Conservation (phyloP, 2,113 vertebrate species). For the Platichthys stellatus region DNA sequence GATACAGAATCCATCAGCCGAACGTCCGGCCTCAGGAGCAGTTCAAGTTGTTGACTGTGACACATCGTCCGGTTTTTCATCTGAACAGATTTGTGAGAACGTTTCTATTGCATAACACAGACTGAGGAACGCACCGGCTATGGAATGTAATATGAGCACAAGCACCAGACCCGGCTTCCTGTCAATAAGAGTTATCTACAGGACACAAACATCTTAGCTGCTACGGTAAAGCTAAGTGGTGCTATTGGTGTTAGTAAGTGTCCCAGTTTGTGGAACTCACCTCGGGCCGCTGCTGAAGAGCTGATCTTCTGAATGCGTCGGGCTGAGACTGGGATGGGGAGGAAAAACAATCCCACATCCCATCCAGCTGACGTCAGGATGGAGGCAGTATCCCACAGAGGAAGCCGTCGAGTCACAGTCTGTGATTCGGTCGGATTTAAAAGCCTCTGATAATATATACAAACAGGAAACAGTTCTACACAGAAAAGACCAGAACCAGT, state of each 20-base stretch:
- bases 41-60: neutral
- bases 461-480: neutral
- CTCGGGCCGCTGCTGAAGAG: conserved; percentile 45
- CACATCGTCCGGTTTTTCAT: conserved; percentile 2
- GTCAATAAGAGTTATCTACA: neutral
- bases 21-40: neutral
- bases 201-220: neutral
- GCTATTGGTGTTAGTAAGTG: neutral
- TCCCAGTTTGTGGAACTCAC: conserved; percentile 48
- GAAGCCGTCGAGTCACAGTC: conserved; percentile 13
- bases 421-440: neutral
- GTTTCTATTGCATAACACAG: conserved; percentile 60
- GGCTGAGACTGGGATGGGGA: conserved; percentile 53
- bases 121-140: conserved; percentile 57
- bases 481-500: no score
- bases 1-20: neutral
- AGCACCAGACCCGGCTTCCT: conserved; percentile 19
- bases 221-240: neutral
- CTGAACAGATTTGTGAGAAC: neutral
- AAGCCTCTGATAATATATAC: neutral
- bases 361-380: conserved; percentile 74
- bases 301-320: conserved; percentile 56
- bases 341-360: conserved; percentile 57
- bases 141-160: conserved; percentile 52
- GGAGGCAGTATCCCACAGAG: conserved; percentile 60